Conservation (phyloP, 2,797 vertebrate genomes). For the Miichthys miiuy region DNA sequence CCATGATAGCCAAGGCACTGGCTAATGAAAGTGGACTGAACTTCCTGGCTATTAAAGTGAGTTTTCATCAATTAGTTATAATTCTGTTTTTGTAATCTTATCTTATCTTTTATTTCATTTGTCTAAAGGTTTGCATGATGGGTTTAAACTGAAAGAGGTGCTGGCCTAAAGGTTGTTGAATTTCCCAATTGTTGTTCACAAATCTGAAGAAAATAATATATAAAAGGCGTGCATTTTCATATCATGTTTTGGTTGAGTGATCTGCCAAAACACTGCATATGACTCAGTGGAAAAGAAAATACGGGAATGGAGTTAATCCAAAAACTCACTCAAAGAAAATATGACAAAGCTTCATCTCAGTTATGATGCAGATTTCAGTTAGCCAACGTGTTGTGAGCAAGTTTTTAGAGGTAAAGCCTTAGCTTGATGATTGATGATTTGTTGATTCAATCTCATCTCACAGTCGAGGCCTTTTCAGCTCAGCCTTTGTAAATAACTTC, state of each 20-base stretch:
- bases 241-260: constrained; percentile 31
- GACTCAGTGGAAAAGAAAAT: constrained; percentile 24
- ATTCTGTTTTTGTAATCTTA: background rate
- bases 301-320: constrained; percentile 15
- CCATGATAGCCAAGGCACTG: constrained; percentile 97
- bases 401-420: constrained; percentile 20
- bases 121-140: constrained; percentile 1
- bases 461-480: background rate
- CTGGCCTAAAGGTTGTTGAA: background rate
- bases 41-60: constrained; percentile 95
- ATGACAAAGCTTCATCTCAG: background rate
- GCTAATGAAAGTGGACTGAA: constrained; percentile 96
- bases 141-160: constrained; percentile 16
- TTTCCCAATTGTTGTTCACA: constrained; percentile 1
- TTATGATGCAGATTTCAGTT: background rate
- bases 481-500: background rate
- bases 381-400: background rate
- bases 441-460: constrained; percentile 29
- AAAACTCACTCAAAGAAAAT: constrained; percentile 6
- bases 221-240: constrained; percentile 47
- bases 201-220: constrained; percentile 50
- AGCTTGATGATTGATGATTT: constrained; percentile 35
- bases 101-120: background rate
- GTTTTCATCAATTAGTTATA: constrained; percentile 26
- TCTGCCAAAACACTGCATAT: constrained; percentile 34